These are phyloP conservation scores for Carettochelys insculpta DNA, from an alignment of 2,113 vertebrate genomes.

Conservation along the genomic window DNA sequence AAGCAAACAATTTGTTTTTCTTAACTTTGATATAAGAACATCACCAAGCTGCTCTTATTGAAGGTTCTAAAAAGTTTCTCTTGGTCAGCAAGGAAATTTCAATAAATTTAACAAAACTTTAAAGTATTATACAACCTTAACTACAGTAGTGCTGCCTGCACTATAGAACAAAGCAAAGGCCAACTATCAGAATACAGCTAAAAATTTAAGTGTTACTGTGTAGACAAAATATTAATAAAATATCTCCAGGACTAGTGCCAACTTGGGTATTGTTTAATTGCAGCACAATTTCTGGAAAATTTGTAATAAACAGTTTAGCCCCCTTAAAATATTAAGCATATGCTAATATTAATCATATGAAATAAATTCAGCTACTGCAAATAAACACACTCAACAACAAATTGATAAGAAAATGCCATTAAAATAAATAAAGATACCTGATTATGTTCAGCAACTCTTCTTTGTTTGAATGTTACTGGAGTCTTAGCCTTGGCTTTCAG, in stretches of 20 bases:
- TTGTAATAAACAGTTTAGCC: neutral
- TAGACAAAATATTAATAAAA: neutral
- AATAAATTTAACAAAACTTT: no score
- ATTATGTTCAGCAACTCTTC: constrained; percentile 82
- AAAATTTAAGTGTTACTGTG: neutral
- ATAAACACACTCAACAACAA: neutral
- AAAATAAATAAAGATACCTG: constrained; percentile 77
- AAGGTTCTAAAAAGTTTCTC: neutral
- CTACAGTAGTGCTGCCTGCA: neutral
- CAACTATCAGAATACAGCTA: no score
- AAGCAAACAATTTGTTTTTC: neutral
- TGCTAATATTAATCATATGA: neutral
- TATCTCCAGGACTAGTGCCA: neutral
- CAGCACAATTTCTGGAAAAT: neutral
- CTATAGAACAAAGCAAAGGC: neutral
- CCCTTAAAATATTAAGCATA: neutral
- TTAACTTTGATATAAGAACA: neutral
- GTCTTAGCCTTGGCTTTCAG: constrained; percentile 86
- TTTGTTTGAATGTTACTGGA: constrained; percentile 80
- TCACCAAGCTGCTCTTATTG: neutral
- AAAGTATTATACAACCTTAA: neutral
- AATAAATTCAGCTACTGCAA: neutral
- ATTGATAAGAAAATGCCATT: neutral
- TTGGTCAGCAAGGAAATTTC: neutral
- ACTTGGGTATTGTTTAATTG: constrained; percentile 8